phyloP scores from a whole-genome alignment of 2,113 vertebrate genomes.

The Podocnemis expansa region DNA sequence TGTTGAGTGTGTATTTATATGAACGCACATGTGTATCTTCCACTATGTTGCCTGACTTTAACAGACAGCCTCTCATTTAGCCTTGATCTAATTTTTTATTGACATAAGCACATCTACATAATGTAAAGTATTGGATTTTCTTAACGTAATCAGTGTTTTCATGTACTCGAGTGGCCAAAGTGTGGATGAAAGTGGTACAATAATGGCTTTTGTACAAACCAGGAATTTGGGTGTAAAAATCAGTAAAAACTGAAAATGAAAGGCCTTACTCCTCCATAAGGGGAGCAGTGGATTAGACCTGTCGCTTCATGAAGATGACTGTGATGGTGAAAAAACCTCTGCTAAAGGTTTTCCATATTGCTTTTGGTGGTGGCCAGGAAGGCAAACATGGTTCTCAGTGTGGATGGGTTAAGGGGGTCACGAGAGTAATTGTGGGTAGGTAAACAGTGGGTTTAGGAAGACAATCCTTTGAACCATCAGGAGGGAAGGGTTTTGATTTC shows the following conservation, averaged over 20 bases:
- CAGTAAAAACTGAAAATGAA: background rate
- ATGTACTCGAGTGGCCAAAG: background rate
- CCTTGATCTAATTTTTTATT: background rate
- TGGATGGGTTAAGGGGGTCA: background rate
- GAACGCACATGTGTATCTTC: background rate
- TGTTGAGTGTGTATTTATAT: background rate
- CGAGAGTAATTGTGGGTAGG: background rate
- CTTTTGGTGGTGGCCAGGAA: constrained; percentile 5
- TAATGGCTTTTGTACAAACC: background rate
- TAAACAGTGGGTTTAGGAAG: background rate
- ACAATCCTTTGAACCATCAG: background rate
- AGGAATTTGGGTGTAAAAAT: background rate
- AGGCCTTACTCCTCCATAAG: background rate
- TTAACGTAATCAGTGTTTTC: background rate
- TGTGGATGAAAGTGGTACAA: background rate
- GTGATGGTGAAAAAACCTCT: background rate
- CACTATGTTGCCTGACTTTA: background rate
- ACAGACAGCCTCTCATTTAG: background rate
- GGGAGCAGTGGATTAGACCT: background rate
- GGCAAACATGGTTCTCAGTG: background rate
- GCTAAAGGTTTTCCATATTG: background rate
- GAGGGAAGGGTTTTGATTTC: background rate
- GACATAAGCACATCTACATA: background rate
- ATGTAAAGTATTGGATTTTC: background rate
- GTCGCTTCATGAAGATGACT: background rate